phyloP scores from a whole-genome alignment of 2,888 invertebrate genomes.

The Odontocolon sp. region DNA sequence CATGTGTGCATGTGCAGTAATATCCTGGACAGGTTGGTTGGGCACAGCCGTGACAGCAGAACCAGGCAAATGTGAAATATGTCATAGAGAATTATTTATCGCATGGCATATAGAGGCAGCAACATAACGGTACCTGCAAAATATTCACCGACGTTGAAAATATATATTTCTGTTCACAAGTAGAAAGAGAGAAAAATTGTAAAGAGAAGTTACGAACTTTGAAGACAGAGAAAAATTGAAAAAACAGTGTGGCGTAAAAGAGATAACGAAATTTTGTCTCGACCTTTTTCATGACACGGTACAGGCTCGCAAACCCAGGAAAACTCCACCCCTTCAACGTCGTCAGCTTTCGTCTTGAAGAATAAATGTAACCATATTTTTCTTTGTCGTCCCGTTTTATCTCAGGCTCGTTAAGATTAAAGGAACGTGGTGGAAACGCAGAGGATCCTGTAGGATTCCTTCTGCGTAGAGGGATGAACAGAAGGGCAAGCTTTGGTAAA shows the following conservation, averaged over 20 bases:
- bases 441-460: too few species aligned
- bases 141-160: constrained; percentile 49
- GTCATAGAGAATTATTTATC: constrained; percentile 56
- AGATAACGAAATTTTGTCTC: constrained; percentile 47
- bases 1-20: background rate
- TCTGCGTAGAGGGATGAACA: too few species aligned
- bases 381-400: constrained; percentile 27
- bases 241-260: constrained; percentile 10
- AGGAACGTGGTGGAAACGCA: background rate
- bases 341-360: constrained; percentile 8
- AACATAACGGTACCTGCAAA: constrained; percentile 32
- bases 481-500: background rate
- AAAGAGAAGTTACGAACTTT: background rate
- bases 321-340: background rate
- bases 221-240: constrained; percentile 54
- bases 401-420: constrained; percentile 29
- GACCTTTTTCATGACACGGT: constrained; percentile 36
- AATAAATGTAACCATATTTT: constrained; percentile 43
- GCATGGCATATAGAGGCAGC: constrained; percentile 30
- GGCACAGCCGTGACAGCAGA: constrained; percentile 42
- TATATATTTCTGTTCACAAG: constrained; percentile 40
- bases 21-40: constrained; percentile 35
- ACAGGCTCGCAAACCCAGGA: background rate
- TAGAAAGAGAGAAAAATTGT: background rate
- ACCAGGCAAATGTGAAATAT: constrained; percentile 57